Conservation (phyloP, 1,140 invertebrate genomes). For the Lysiphlebus fabarum region DNA sequence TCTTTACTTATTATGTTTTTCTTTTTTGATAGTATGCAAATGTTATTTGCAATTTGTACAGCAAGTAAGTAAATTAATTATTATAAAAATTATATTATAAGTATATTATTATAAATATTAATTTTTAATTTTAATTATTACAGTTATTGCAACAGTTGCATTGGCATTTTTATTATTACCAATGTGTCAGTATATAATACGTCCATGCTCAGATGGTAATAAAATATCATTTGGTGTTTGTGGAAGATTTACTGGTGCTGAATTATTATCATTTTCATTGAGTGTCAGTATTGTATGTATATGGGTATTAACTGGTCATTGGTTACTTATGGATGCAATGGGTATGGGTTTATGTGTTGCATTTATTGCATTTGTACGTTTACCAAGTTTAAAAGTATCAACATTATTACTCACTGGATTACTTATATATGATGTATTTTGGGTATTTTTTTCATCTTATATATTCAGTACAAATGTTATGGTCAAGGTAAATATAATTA, state of each 20-base stretch:
- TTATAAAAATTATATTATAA: conserved; percentile 9
- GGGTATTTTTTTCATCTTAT: conserved; percentile 98
- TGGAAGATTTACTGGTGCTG: conserved; percentile 88
- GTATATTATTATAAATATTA: conserved; percentile 7
- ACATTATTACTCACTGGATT: conserved; percentile 90
- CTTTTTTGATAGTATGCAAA: conserved; percentile 98
- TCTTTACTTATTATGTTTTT: conserved; percentile 97
- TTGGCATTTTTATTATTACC: conserved; percentile 92
- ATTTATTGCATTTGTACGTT: conserved; percentile 92
- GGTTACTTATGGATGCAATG: conserved; percentile 96
- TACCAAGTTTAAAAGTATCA: conserved; percentile 95
- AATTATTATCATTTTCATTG: conserved; percentile 88
- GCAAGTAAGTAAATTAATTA: conserved; percentile 72
- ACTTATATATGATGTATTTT: conserved; percentile 96
- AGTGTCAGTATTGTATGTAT: conserved; percentile 92
- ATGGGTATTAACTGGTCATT: conserved; percentile 95
- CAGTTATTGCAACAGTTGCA: conserved; percentile 94
- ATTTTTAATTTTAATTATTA: conserved; percentile 41
- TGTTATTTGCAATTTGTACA: conserved; percentile 95
- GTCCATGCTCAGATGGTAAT: conserved; percentile 80
- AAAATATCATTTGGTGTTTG: conserved; percentile 90
- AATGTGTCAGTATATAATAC: conserved; percentile 94
- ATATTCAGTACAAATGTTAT: conserved; percentile 98
- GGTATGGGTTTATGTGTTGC: conserved; percentile 97
- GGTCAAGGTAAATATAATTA: conserved; percentile 71